phyloP scores from a whole-genome alignment of 2,113 vertebrate species.

The Myrmophylax atrothorax region DNA sequence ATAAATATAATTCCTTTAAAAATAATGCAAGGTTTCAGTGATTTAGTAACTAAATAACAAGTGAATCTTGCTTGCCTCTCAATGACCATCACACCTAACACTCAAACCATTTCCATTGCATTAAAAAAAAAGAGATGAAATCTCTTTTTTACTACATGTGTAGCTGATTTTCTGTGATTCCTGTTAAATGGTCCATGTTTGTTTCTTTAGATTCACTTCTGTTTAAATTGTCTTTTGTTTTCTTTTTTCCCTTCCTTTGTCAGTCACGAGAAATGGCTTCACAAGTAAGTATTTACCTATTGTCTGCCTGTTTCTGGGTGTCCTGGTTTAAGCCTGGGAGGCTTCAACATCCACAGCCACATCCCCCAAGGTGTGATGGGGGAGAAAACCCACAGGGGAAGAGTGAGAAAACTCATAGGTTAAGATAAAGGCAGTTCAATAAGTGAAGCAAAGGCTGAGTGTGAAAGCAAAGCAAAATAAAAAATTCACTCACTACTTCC shows the following conservation, averaged over 20 bases:
- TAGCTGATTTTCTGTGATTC: background rate
- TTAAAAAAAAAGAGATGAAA: fast-evolving
- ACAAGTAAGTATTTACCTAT: conserved; percentile 75
- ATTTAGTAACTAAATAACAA: background rate
- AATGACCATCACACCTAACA: background rate
- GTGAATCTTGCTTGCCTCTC: background rate
- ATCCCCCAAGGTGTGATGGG: background rate
- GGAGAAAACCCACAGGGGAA: background rate
- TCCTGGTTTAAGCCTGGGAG: background rate
- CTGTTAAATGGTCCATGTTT: background rate
- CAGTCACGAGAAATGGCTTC: conserved; percentile 78
- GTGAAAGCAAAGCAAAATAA: background rate
- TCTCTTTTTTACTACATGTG: background rate
- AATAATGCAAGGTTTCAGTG: background rate
- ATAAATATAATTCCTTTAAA: background rate
- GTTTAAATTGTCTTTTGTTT: conserved; percentile 69
- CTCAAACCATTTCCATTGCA: background rate
- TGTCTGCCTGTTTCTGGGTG: conserved; percentile 21
- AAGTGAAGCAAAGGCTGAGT: background rate
- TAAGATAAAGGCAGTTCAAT: background rate
- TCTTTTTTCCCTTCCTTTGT: conserved; percentile 54
- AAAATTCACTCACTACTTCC: background rate
- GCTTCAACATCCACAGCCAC: background rate
- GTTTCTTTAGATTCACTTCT: conserved; percentile 17
- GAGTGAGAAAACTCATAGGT: background rate